These are phyloP conservation scores for Girardinus metallicus DNA, from an alignment of 2,797 vertebrate genomes.

Conservation along the genomic window DNA sequence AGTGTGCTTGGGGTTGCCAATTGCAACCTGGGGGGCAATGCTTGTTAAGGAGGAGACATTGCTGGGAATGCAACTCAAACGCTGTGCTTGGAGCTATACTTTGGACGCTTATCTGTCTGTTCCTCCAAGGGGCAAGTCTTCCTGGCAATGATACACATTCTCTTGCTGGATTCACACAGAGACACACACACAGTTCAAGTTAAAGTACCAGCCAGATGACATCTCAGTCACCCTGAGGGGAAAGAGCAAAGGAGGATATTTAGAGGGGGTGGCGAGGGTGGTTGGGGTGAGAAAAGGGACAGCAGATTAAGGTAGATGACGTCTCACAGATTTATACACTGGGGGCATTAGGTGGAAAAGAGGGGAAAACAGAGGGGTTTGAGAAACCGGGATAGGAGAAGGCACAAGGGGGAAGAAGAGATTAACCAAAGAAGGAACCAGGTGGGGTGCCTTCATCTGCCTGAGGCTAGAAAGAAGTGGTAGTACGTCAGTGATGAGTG, in stretches of 20 bases:
- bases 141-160: slow-evolving; percentile 56
- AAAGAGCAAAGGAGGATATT: slow-evolving; percentile 47
- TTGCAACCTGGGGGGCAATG: slow-evolving; percentile 81
- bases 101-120: slow-evolving; percentile 72
- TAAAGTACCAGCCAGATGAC: slow-evolving; percentile 65
- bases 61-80: slow-evolving; percentile 72
- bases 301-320: slow-evolving; percentile 53
- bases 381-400: slow-evolving; percentile 16
- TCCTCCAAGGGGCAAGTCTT: slow-evolving; percentile 71
- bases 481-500: slow-evolving; percentile 6
- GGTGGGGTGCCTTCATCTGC: slow-evolving; percentile 41
- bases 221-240: slow-evolving; percentile 55
- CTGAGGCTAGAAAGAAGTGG: slow-evolving; percentile 12
- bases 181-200: slow-evolving; percentile 29
- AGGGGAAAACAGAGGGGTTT: slow-evolving; percentile 14
- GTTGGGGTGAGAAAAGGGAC: slow-evolving; percentile 2
- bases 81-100: slow-evolving; percentile 60
- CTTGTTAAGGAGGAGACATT: slow-evolving; percentile 88
- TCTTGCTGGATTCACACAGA: slow-evolving; percentile 48
- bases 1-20: slow-evolving; percentile 79
- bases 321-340: slow-evolving; percentile 57
- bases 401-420: slow-evolving; percentile 15
- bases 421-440: slow-evolving; percentile 29
- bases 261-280: slow-evolving; percentile 20
- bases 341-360: slow-evolving; percentile 18